Base-by-base conservation (phyloP, 2,888 invertebrate genomes). In the Quadriops clusia region DNA sequence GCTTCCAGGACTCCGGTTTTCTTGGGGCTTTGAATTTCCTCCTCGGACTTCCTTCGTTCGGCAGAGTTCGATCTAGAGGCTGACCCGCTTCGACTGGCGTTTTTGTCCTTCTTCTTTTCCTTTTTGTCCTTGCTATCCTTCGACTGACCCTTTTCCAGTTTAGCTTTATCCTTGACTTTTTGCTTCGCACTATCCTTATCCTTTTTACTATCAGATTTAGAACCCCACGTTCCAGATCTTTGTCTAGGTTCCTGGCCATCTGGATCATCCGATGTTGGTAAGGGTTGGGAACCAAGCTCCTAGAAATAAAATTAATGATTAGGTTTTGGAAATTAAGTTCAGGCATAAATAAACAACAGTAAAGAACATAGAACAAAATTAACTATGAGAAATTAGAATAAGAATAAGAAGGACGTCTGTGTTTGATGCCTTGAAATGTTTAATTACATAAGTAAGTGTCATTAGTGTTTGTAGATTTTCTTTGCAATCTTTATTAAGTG, bases 1-100 rank as follows among this genome's bases (percentile, higher is more conserved):
- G 83, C 80, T 55, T 87, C 84, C 50, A 87, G 77, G 43, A 87
- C 65, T 2, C 80, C 78, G 36, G 77, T 67, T 11, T 79, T 72
- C 34, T 58, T 58, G 5, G 61, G 61, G 38, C 60, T 61, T 25
- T 49, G 50, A 10, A 49, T 42, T 27, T 49, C 53, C 12, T 54
- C 56, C 11, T 52, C 53, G 4, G 56, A 55, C 37, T 56, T 56
- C 37, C 58, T 41, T 17, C 60, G 38, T 45, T 62, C 61, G 3
- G 53, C 51, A 11, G 60, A 60, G 46, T 42, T 60, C 8, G 59
- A 58, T 25, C 44, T 32, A 8, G 41, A 41, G 8, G 44, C 44
- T 23, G 44, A 44, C 6, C 44, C 44, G 33, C 42, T 42, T 24
- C 44, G 30, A 17, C 38, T 33, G 27, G 42, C 40, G n/a, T 38